Conservation (phyloP, 2,888 invertebrate species). For the Epinotia nisella region DNA sequence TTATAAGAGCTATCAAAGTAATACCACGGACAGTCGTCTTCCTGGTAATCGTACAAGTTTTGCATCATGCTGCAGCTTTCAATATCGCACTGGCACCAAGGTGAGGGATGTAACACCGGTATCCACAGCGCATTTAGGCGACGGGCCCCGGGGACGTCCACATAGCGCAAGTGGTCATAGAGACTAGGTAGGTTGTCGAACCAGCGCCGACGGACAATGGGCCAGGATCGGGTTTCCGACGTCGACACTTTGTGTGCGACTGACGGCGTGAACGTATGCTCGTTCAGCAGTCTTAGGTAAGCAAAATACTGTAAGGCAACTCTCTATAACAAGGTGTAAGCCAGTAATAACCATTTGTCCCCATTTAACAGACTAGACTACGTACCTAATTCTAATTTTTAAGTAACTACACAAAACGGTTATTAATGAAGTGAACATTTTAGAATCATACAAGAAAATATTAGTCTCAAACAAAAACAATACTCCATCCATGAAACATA, state of each 20-base stretch:
- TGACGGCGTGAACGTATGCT: slow-evolving; percentile 67
- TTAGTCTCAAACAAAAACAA: too few species aligned
- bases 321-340: not conserved
- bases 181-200: slow-evolving; percentile 80
- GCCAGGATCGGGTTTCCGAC: slow-evolving; percentile 67
- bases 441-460: too few species aligned
- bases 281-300: slow-evolving; percentile 44
- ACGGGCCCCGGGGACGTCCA: slow-evolving; percentile 68
- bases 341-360: not conserved
- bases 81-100: slow-evolving; percentile 62
- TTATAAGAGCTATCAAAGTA: slow-evolving; percentile 83
- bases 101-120: slow-evolving; percentile 50
- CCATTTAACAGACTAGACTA: too few species aligned
- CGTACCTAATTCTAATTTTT: too few species aligned
- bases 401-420: too few species aligned
- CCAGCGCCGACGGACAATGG: slow-evolving; percentile 68
- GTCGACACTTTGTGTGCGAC: slow-evolving; percentile 69
- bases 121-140: slow-evolving; percentile 63
- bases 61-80: slow-evolving; percentile 60
- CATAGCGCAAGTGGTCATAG: slow-evolving; percentile 69
- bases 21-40: slow-evolving; percentile 82
- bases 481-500: too few species aligned
- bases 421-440: too few species aligned
- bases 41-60: slow-evolving; percentile 70
- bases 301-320: too few species aligned